Evolutionary conservation across 2,888 invertebrate species (phyloP).

Genomic region (Tachina fera): DNA sequence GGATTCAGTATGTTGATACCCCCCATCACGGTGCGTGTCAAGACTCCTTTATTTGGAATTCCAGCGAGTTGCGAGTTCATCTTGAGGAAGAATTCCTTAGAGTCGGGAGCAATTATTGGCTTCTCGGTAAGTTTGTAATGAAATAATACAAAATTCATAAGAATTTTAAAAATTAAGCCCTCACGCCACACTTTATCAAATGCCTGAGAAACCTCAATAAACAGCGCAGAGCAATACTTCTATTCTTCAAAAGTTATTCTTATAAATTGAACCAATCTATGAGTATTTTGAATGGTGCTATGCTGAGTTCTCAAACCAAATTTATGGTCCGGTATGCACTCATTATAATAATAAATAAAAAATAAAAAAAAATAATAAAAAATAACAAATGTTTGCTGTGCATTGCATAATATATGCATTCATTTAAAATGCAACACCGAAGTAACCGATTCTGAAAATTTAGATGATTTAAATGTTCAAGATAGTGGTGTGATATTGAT

Average conservation of each 20-base stretch:
- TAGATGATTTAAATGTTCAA: not conserved
- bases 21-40: not conserved
- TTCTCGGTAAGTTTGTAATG: not conserved
- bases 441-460: not conserved
- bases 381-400: constrained; percentile 18
- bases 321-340: no score
- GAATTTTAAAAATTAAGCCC: no score
- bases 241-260: no score
- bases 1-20: not conserved
- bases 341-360: no score
- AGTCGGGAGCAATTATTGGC: constrained; percentile 1
- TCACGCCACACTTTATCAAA: no score
- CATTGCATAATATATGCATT: constrained; percentile 10
- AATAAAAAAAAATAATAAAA: no score
- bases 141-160: not conserved
- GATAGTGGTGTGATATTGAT: not conserved
- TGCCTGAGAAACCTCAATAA: no score
- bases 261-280: no score
- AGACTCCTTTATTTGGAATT: not conserved
- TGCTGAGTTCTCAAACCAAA: no score
- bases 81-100: not conserved
- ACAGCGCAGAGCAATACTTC: no score
- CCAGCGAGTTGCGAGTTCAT: not conserved
- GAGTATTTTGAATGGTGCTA: no score
- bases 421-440: not conserved